Evolutionary conservation across 1,140 invertebrate species (phyloP).

Genomic region (Zaprionus ghesquierei): DNA sequence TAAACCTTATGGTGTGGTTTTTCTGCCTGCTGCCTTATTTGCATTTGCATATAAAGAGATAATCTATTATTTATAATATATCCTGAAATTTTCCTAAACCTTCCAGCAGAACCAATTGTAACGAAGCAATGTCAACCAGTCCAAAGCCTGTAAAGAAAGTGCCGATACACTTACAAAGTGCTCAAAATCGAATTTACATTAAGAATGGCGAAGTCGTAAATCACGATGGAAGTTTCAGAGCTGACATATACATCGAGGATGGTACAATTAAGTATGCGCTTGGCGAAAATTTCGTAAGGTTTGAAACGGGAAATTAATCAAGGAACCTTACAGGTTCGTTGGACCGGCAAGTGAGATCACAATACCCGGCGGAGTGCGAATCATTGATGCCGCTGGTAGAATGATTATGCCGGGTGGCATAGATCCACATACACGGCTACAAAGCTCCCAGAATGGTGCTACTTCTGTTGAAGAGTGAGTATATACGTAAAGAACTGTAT

Average conservation of each 20-base stretch:
- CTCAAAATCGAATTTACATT: conserved; percentile 95
- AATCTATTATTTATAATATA: background rate
- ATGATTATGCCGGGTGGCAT: conserved; percentile 94
- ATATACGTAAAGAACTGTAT: background rate
- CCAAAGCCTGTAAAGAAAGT: conserved; percentile 93
- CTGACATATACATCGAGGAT: conserved; percentile 86
- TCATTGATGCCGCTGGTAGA: conserved; percentile 92
- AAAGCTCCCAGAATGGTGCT: conserved; percentile 93
- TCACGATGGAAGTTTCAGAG: conserved; percentile 93
- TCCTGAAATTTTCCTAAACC: background rate
- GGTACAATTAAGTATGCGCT: conserved; percentile 76
- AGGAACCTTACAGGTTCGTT: conserved; percentile 34
- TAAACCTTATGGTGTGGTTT: too few species aligned
- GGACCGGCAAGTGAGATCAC: conserved; percentile 87
- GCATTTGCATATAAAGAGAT: too few species aligned
- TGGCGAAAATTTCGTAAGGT: background rate
- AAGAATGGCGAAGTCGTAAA: conserved; percentile 98
- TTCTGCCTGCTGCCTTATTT: too few species aligned
- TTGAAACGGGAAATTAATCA: background rate
- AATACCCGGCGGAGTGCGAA: conserved; percentile 90
- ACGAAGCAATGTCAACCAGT: conserved; percentile 66
- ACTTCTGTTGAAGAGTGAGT: conserved; percentile 89
- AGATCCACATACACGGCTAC: conserved; percentile 94
- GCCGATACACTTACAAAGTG: conserved; percentile 96
- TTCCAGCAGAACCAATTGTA: background rate